Percentiles rank a stretch among this genome's conserved stretches.
Conservation (phyloP, 2,113 vertebrate species). For the Forbesichthys papilliferus region DNA sequence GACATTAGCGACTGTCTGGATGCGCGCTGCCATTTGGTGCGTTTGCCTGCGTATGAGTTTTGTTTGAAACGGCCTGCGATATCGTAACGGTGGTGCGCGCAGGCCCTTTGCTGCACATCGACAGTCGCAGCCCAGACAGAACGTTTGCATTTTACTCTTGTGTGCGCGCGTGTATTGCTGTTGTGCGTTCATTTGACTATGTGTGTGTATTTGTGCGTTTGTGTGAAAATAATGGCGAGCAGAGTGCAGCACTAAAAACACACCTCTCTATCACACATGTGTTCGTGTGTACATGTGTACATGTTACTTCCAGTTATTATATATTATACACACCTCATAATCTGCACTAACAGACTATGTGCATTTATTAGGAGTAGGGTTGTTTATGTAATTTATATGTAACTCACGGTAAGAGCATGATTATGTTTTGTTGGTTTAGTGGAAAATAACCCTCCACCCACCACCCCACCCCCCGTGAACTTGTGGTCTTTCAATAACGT, state of each 20-base stretch:
- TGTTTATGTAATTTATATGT: too few species aligned
- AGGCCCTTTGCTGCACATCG: neutral
- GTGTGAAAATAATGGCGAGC: neutral
- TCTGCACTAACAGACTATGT: too few species aligned
- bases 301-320: neutral
- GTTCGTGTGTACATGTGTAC: neutral
- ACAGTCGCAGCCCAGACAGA: neutral
- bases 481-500: too few species aligned
- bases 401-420: too few species aligned
- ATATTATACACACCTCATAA: too few species aligned
- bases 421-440: too few species aligned
- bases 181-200: neutral
- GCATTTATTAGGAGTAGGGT: too few species aligned
- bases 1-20: slow-evolving; percentile 59
- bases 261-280: too few species aligned
- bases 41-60: slow-evolving; percentile 50
- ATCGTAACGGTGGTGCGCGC: slow-evolving; percentile 22
- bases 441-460: too few species aligned
- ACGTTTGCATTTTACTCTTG: neutral
- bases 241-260: too few species aligned
- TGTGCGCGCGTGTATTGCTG: neutral
- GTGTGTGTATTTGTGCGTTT: neutral
- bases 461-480: too few species aligned
- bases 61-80: slow-evolving; percentile 49
- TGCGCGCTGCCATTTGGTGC: slow-evolving; percentile 57